phyloP scores from a whole-genome alignment of 1,140 invertebrate species.

The Berghia stephanieae region DNA sequence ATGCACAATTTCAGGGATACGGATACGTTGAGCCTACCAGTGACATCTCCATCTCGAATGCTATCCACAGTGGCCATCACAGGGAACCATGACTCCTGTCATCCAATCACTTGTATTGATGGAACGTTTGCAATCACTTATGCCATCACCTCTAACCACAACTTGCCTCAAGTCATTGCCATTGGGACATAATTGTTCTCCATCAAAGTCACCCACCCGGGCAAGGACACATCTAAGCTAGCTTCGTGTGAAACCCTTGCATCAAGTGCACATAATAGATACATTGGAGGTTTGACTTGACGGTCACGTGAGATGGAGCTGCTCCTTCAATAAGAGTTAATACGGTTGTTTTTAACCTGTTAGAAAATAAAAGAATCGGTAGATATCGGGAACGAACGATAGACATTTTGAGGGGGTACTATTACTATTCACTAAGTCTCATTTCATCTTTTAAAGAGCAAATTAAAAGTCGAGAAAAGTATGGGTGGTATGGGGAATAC shows the following conservation, averaged over 20 bases:
- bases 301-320: constrained; percentile 16
- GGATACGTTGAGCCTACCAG: constrained; percentile 30
- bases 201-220: constrained; percentile 32
- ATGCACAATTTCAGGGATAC: constrained; percentile 31
- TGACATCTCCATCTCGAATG: constrained; percentile 43
- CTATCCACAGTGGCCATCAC: constrained; percentile 43
- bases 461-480: too few relatives aligned
- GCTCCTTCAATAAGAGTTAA: constrained; percentile 42
- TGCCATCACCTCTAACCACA: constrained; percentile 27
- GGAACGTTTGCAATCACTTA: not conserved
- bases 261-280: constrained; percentile 36
- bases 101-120: not conserved
- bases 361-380: not conserved
- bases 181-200: constrained; percentile 38
- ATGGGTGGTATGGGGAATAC: too few relatives aligned
- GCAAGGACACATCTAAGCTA: not conserved
- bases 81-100: constrained; percentile 21
- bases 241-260: constrained; percentile 11
- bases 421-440: too few relatives aligned
- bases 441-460: too few relatives aligned
- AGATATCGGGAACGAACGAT: not conserved
- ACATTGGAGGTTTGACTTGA: constrained; percentile 39
- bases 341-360: constrained; percentile 33
- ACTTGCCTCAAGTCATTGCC: constrained; percentile 43
- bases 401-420: too few relatives aligned